phyloP scores from a whole-genome alignment of 2,888 invertebrate species.

The Congeria kusceri region DNA sequence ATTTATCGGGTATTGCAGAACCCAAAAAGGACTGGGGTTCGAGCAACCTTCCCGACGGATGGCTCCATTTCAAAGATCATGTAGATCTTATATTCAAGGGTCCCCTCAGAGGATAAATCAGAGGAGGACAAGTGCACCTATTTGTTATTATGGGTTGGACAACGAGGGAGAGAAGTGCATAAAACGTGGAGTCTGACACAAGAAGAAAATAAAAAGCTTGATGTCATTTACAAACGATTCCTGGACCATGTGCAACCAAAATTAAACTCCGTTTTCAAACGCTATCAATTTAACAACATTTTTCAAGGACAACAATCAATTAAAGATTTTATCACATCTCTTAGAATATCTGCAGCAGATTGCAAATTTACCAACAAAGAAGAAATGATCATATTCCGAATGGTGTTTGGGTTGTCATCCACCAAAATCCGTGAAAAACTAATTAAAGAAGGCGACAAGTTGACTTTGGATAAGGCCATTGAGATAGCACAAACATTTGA shows the following conservation, averaged over 20 bases:
- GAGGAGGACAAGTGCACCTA: neutral
- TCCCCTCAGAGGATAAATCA: conserved; percentile 11
- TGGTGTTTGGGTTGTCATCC: neutral
- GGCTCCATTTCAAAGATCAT: conserved; percentile 5
- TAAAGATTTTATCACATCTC: neutral
- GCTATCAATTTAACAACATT: conserved; percentile 7
- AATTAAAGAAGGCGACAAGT: conserved; percentile 9
- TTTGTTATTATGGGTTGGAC: conserved; percentile 7
- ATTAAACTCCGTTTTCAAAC: neutral
- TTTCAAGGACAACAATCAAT: conserved; percentile 1
- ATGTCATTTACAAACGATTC: neutral
- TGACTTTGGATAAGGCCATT: conserved; percentile 2
- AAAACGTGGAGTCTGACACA: neutral
- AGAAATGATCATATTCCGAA: too few species aligned
- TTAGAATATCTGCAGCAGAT: too few species aligned
- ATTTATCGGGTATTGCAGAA: too few species aligned
- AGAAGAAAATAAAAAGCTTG: neutral
- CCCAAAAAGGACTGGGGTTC: conserved; percentile 14
- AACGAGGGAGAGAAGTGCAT: neutral
- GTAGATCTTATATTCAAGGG: conserved; percentile 3
- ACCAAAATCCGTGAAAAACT: conserved; percentile 8
- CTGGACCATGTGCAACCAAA: neutral
- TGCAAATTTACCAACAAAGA: too few species aligned
- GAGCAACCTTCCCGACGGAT: neutral
- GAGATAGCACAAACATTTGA: neutral